Evolutionary conservation across 2,113 vertebrate species (phyloP), one percentile per base, ranked within the genome.

Genomic region (Proterorhinus semilunaris): DNA sequence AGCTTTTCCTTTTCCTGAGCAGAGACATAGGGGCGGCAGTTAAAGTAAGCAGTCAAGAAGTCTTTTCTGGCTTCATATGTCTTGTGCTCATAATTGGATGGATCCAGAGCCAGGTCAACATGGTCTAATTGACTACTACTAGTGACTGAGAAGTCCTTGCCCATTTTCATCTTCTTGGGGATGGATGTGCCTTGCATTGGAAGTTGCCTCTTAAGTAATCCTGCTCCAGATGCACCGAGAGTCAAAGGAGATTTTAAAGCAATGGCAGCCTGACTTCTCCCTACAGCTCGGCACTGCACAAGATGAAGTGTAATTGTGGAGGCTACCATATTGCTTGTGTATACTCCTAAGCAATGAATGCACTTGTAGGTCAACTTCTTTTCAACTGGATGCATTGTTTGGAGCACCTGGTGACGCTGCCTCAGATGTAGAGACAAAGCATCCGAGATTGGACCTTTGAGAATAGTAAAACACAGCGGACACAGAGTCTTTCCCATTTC

Each of bases 331-430:
- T 98, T 99, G 87, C 96, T 99, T 0, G 97, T 99, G 52, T 98
- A 99, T 8, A 99, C 96, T 7, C 97, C 96, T 59, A 99, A 91
- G 87, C 98, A 99, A 75, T 99, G 97, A 80, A 99, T 98, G 86
- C 98, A 99, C 80, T 98, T 99, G 91, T 98, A 99, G 0, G 98
- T 98, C 65, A 98, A 93, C 89, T 98, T 98, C 71, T 98, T 98
- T 88, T 99, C 98, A 58, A 99, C 97, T 0, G 98, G 97, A 82
- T 99, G 98, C 87, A 98, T 94, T 0, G 96, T 99, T 84, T 98
- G 96, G 73, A 99, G 96, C 11, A 98, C 98, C 61, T 99, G 98
- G 86, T 99, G 98, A 48, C 95, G 91, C 87, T 98, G 95, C 64
- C 96, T 92, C 45, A 99, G 90, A 78, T 99, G 98, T 82, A 96